Percentiles rank a stretch among this genome's conserved stretches.
phyloP scores from a whole-genome alignment of 1,140 invertebrate species.

The Drosophila burlai region DNA sequence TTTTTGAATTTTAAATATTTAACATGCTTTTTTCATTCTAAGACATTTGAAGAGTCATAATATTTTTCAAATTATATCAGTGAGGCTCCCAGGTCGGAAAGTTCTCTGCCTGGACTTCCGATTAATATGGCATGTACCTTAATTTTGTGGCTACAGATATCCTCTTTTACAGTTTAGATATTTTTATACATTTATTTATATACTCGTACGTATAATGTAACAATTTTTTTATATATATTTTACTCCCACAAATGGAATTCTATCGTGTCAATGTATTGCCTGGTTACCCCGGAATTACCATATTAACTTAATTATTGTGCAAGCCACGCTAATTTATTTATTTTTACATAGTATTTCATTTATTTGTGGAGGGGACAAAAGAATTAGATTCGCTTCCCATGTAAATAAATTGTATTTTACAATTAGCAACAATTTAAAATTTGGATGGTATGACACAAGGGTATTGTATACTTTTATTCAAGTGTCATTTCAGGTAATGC shows the following conservation, averaged over 20 bases:
- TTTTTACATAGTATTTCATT: not conserved
- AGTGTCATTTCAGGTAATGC: not conserved
- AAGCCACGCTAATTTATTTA: conserved; percentile 1
- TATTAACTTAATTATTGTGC: not conserved
- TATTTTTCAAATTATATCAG: too few species aligned
- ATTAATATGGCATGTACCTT: not conserved
- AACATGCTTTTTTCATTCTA: not conserved
- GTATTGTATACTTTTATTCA: not conserved
- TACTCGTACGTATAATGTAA: not conserved
- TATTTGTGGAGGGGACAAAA: not conserved
- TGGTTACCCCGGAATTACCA: not conserved
- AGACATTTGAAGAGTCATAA: not conserved
- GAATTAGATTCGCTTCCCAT: not conserved
- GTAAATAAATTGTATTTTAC: not conserved
- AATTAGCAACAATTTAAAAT: not conserved
- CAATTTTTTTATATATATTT: not conserved
- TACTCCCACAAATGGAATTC: not conserved
- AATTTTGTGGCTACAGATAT: too few species aligned
- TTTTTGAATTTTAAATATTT: not conserved
- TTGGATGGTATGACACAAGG: not conserved
- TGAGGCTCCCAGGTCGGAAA: not conserved
- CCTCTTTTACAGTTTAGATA: too few species aligned
- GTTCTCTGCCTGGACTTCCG: not conserved
- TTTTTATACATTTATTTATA: not conserved
- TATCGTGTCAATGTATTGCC: not conserved